These are phyloP conservation scores for Paguma larvata DNA, from an alignment of 2,797 vertebrate species.

Conservation along the genomic window DNA sequence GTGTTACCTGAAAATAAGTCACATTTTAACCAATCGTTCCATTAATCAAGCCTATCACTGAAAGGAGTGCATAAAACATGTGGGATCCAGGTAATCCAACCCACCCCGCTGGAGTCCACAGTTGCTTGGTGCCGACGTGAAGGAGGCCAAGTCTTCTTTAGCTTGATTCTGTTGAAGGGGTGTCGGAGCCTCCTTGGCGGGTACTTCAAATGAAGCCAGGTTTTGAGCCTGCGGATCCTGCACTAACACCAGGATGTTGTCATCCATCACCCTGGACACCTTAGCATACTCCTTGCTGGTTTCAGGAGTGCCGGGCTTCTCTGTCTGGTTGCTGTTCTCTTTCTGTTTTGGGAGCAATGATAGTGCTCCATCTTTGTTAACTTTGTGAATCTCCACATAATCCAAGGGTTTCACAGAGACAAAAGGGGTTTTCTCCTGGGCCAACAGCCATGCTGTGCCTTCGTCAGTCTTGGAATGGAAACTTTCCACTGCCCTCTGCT, in stretches of 20 bases:
- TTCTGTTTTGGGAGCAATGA: constrained; percentile 90
- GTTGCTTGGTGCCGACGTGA: constrained; percentile 58
- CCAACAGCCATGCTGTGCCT: constrained; percentile 60
- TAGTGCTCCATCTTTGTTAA: constrained; percentile 90
- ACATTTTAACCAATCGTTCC: constrained; percentile 58
- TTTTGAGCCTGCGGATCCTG: constrained; percentile 83
- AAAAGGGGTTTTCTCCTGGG: constrained; percentile 77
- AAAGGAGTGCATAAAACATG: constrained; percentile 87
- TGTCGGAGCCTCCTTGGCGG: constrained; percentile 54
- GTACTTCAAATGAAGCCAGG: constrained; percentile 81
- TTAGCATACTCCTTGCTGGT: constrained; percentile 92
- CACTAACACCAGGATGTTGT: constrained; percentile 92
- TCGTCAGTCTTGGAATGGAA: constrained; percentile 79
- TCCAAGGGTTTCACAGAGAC: constrained; percentile 86
- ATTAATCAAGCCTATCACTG: constrained; percentile 82
- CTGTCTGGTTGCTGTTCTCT: constrained; percentile 62
- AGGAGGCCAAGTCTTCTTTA: constrained; percentile 85
- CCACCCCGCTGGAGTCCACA: constrained; percentile 79
- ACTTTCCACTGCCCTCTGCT: constrained; percentile 71
- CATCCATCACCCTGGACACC: constrained; percentile 90
- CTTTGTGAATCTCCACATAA: constrained; percentile 95
- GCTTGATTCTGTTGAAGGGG: constrained; percentile 75
- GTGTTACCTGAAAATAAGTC: constrained; percentile 80
- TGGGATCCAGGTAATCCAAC: constrained; percentile 94
- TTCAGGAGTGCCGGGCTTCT: constrained; percentile 76